A percentile compares a stretch with the other conserved stretches of the same genome.
These are phyloP conservation scores for Hypotaenidia okinawae DNA, from an alignment of 2,797 vertebrate genomes.

Conservation along the genomic window DNA sequence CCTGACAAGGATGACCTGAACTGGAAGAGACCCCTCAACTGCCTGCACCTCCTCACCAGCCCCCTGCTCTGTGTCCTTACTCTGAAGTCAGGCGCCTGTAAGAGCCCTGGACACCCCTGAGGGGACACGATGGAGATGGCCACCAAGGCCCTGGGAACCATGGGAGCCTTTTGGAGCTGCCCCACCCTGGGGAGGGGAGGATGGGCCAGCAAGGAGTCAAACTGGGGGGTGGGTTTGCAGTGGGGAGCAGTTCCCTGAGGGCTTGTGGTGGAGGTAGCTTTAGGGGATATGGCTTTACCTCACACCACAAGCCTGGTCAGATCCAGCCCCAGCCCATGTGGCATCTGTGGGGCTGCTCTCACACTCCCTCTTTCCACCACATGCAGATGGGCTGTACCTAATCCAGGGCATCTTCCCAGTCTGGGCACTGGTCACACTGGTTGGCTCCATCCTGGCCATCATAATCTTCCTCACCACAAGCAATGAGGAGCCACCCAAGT, in stretches of 20 bases:
- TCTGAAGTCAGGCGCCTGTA: slow-evolving; percentile 90
- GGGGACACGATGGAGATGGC: neutral
- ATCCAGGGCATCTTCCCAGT: slow-evolving; percentile 89
- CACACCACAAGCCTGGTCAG: accelerated
- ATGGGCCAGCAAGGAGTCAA: accelerated
- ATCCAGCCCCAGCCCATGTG: neutral
- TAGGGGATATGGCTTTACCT: neutral
- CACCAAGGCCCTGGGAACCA: neutral
- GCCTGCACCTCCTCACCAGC: slow-evolving; percentile 87
- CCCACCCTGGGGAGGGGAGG: neutral
- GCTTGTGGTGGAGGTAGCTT: neutral
- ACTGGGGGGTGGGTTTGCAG: neutral
- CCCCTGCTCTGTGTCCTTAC: slow-evolving; percentile 86
- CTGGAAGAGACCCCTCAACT: slow-evolving; percentile 96
- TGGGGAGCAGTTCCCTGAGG: neutral
- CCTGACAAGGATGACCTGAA: slow-evolving; percentile 91
- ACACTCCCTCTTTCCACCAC: neutral
- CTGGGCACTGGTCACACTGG: slow-evolving; percentile 84
- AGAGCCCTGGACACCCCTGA: slow-evolving; percentile 50
- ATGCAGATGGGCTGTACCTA: slow-evolving; percentile 83
- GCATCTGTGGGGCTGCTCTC: accelerated
- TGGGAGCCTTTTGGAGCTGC: neutral
- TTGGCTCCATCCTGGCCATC: slow-evolving; percentile 80
- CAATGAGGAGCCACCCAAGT: slow-evolving; percentile 85
- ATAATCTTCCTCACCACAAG: slow-evolving; percentile 87